Conservation (phyloP, 2,113 vertebrate genomes). For the Pteropus alecto region DNA sequence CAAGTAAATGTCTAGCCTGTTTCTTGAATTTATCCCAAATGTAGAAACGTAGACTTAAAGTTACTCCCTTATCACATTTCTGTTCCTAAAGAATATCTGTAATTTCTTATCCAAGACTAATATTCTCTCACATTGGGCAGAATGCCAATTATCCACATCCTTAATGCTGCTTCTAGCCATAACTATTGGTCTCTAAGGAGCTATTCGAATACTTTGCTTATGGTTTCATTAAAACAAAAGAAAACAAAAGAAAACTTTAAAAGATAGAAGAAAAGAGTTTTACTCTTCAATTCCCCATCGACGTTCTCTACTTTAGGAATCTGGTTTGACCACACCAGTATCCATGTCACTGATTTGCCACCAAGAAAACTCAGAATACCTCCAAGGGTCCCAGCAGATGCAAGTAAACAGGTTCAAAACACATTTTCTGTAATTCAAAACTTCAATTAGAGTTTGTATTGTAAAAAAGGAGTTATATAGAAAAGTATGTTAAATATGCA, state of each 20-base stretch:
- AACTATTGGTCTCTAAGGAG: neutral
- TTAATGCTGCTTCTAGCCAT: neutral
- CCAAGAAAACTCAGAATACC: neutral
- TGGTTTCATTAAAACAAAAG: neutral
- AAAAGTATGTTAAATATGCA: neutral
- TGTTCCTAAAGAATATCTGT: neutral
- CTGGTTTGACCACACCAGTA: neutral
- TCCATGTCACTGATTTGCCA: neutral
- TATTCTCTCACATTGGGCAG: neutral
- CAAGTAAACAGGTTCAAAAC: neutral
- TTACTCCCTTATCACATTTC: neutral
- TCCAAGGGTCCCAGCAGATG: neutral
- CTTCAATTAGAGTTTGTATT: neutral
- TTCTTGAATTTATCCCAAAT: neutral
- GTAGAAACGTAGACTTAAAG: neutral
- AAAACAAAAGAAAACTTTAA: neutral
- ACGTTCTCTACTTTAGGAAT: neutral
- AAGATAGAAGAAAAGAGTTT: neutral
- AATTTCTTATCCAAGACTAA: neutral
- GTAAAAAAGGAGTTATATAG: neutral
- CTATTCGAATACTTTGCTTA: conserved; percentile 6
- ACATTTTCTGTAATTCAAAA: neutral
- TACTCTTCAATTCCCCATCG: neutral
- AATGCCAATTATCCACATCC: neutral
- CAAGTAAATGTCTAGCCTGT: neutral